phyloP scores from a whole-genome alignment of 2,797 vertebrate species.

The Lithobates sylvaticus region DNA sequence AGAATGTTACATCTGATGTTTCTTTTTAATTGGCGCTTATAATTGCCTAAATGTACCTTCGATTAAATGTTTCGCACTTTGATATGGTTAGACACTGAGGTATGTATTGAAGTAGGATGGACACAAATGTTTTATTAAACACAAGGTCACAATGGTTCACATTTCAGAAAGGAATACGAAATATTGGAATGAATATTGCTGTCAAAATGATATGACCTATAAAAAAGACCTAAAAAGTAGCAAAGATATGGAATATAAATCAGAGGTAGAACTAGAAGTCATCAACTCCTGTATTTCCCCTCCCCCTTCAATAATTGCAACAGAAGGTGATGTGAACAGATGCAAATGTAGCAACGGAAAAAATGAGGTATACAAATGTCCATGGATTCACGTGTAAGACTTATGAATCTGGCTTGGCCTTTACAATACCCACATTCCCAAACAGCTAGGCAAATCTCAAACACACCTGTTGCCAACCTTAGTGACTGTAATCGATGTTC shows the following conservation, averaged over 20 bases:
- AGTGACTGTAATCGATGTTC: too few species aligned
- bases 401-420: too few species aligned
- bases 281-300: too few species aligned
- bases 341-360: too few species aligned
- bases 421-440: too few species aligned
- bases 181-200: not conserved
- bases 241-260: not conserved
- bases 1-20: conserved; percentile 49
- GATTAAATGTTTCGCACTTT: conserved; percentile 41
- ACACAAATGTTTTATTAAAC: not conserved
- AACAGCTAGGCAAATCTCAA: too few species aligned
- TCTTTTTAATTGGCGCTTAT: conserved; percentile 43
- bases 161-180: not conserved
- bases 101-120: not conserved
- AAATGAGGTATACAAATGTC: too few species aligned
- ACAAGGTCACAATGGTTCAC: not conserved
- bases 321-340: too few species aligned
- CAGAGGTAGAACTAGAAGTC: not conserved
- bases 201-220: not conserved
- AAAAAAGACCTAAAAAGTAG: not conserved
- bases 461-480: too few species aligned
- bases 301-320: too few species aligned
- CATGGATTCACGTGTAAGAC: too few species aligned
- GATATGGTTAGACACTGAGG: conserved; percentile 17
- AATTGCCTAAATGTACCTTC: conserved; percentile 42